A percentile compares a stretch with the other conserved stretches of the same genome.
These are phyloP conservation scores for Dinomys branickii DNA, from an alignment of 2,113 vertebrate species.

Conservation along the genomic window DNA sequence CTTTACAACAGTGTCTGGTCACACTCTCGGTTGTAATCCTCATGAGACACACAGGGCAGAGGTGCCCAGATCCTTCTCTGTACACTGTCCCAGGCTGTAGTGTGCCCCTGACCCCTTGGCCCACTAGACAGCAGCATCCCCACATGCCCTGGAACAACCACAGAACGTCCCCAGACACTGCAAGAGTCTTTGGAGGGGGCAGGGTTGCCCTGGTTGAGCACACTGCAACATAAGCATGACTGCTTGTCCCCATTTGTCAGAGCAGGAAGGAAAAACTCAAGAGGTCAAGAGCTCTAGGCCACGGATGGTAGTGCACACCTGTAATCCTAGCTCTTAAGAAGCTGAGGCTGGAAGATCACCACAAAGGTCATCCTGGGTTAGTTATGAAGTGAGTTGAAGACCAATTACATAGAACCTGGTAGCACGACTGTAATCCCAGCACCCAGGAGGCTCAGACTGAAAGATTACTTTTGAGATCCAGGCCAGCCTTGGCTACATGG, in stretches of 20 bases:
- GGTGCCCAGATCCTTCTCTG: background rate
- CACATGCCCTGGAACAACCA: background rate
- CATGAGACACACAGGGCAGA: background rate
- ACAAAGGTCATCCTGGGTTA: background rate
- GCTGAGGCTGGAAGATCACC: background rate
- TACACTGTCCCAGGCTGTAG: rapidly evolving
- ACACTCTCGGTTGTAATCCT: background rate
- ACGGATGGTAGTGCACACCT: background rate
- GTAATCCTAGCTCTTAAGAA: background rate
- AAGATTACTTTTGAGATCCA: background rate
- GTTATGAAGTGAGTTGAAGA: background rate
- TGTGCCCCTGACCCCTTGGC: background rate
- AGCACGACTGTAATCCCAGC: background rate
- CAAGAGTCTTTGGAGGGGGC: background rate
- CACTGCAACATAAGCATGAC: background rate
- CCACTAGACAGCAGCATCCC: background rate
- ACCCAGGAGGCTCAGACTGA: background rate
- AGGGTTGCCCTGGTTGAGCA: background rate
- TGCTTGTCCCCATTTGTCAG: background rate
- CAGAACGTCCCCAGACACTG: background rate
- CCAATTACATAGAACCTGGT: background rate
- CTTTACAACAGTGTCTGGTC: too few species aligned
- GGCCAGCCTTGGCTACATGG: background rate
- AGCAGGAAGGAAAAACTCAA: background rate
- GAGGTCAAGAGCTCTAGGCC: background rate